Percentiles rank a stretch among this genome's conserved stretches.
phyloP scores from a whole-genome alignment of 1,140 invertebrate genomes.

The Polypedilum pembai region DNA sequence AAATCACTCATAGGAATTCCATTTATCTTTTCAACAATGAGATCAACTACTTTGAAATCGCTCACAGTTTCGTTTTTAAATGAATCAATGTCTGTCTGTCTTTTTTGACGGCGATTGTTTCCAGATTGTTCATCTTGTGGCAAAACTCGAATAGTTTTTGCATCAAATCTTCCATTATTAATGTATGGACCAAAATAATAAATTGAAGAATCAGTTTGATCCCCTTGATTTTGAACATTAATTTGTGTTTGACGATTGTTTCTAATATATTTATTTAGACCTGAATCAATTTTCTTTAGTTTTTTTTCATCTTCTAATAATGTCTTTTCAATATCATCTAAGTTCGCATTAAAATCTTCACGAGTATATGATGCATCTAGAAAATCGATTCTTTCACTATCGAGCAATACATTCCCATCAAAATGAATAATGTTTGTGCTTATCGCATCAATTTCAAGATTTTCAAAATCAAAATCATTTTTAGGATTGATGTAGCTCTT shows the following conservation, averaged over 20 bases:
- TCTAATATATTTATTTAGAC: not conserved
- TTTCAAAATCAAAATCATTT: constrained; percentile 29
- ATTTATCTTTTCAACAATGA: constrained; percentile 36
- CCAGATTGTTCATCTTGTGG: not conserved
- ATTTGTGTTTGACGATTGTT: constrained; percentile 7
- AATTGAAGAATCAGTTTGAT: not conserved
- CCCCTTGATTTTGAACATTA: not conserved
- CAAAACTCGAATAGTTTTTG: not conserved
- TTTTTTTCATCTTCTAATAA: not conserved
- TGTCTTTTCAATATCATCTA: not conserved
- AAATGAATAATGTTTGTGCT: not conserved
- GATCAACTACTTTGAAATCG: constrained; percentile 32
- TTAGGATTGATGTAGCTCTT: constrained; percentile 22
- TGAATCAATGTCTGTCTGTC: not conserved
- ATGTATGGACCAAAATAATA: not conserved
- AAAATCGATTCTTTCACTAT: not conserved
- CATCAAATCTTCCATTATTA: not conserved
- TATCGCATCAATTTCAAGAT: not conserved
- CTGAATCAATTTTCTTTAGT: not conserved
- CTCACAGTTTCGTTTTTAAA: constrained; percentile 34
- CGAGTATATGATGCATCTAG: not conserved
- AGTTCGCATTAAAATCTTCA: not conserved
- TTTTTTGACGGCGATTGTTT: not conserved
- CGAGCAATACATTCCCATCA: not conserved
- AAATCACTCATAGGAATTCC: constrained; percentile 30